These are phyloP conservation scores for Aradophagus sp. DNA, from an alignment of 1,140 invertebrate species.

Conservation along the genomic window DNA sequence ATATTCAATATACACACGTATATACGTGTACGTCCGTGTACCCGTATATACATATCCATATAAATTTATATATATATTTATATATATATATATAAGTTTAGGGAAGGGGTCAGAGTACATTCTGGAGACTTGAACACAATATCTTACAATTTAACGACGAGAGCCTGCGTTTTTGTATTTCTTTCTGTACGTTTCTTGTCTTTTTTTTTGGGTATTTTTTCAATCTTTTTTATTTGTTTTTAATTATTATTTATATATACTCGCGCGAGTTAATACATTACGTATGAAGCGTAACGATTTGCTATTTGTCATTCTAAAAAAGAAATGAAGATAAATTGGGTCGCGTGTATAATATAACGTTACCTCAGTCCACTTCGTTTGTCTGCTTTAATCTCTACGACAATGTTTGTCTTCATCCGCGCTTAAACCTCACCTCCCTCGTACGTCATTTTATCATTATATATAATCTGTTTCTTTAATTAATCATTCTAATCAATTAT, in stretches of 20 bases:
- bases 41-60: slow-evolving; percentile 49
- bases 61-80: slow-evolving; percentile 39
- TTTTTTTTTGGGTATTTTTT: slow-evolving; percentile 57
- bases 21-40: slow-evolving; percentile 37
- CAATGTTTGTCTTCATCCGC: slow-evolving; percentile 45
- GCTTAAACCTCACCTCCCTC: slow-evolving; percentile 10
- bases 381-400: slow-evolving; percentile 53
- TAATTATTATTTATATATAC: slow-evolving; percentile 70
- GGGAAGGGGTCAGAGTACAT: slow-evolving; percentile 72
- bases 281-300: slow-evolving; percentile 71
- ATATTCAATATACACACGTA: slow-evolving; percentile 66
- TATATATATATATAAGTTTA: slow-evolving; percentile 67
- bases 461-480: slow-evolving; percentile 29
- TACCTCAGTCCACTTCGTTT: slow-evolving; percentile 68
- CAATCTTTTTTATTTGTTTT: slow-evolving; percentile 55
- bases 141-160: slow-evolving; percentile 74
- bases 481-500: slow-evolving; percentile 27
- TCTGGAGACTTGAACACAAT: slow-evolving; percentile 74
- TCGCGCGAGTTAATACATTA: slow-evolving; percentile 67
- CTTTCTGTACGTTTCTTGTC: slow-evolving; percentile 69
- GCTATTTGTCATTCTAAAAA: slow-evolving; percentile 69
- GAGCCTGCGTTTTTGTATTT: slow-evolving; percentile 70
- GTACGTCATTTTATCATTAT: slow-evolving; percentile 21
- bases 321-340: slow-evolving; percentile 66
- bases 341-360: slow-evolving; percentile 64